A percentile compares a stretch with the other conserved stretches of the same genome.
Evolutionary conservation across 2,797 vertebrate genomes (phyloP).

Genomic region (Ambastaia sidthimunki): DNA sequence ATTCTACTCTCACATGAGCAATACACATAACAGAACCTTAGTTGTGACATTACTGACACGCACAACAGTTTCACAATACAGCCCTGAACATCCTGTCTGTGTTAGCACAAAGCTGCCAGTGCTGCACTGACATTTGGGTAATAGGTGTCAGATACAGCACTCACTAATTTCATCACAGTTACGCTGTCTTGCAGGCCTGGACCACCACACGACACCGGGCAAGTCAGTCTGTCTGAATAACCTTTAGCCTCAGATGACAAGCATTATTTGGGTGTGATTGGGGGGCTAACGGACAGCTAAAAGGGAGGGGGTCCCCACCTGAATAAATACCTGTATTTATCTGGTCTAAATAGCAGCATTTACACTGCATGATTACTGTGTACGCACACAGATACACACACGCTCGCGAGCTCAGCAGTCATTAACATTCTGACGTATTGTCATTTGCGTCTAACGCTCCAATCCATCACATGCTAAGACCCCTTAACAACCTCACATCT

Average conservation of each 20-base stretch:
- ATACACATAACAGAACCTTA: not conserved
- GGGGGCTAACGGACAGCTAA: slow-evolving; percentile 67
- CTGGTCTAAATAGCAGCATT: slow-evolving; percentile 65
- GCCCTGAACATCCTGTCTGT: not conserved
- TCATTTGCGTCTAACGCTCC: slow-evolving; percentile 75
- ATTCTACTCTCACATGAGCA: not conserved
- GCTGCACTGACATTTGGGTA: slow-evolving; percentile 5
- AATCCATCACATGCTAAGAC: slow-evolving; percentile 77
- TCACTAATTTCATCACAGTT: not conserved
- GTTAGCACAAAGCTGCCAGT: slow-evolving; percentile 1
- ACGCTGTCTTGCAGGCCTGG: not conserved
- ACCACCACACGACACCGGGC: slow-evolving; percentile 5
- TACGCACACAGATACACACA: slow-evolving; percentile 55
- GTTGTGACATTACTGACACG: not conserved
- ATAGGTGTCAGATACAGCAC: slow-evolving; percentile 35
- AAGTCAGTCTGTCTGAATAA: slow-evolving; percentile 64
- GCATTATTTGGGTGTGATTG: slow-evolving; percentile 42
- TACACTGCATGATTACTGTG: slow-evolving; percentile 45
- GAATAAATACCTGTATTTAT: slow-evolving; percentile 84
- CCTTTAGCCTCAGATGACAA: slow-evolving; percentile 57
- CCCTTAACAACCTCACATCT: slow-evolving; percentile 70
- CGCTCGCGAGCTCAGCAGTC: slow-evolving; percentile 26
- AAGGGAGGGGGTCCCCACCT: slow-evolving; percentile 73
- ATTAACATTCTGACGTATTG: slow-evolving; percentile 76
- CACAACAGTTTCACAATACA: not conserved